phyloP scores from a whole-genome alignment of 2,888 invertebrate genomes.

The Drosophila ezoana region DNA sequence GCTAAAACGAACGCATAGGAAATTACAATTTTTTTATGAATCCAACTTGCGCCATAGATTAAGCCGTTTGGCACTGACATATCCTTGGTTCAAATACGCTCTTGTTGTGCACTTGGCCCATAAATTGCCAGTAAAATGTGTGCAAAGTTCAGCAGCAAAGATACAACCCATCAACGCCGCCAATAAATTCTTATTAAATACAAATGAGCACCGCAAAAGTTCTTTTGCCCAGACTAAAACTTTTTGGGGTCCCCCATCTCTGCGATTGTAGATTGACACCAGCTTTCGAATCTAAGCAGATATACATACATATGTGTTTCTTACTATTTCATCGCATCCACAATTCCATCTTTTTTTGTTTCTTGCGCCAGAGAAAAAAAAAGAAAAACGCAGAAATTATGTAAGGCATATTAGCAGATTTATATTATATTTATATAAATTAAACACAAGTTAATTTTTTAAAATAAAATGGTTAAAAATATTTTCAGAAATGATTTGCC shows the following conservation, averaged over 20 bases:
- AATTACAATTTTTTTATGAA: constrained; percentile 62
- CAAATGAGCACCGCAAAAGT: constrained; percentile 56
- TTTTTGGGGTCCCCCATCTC: constrained; percentile 33
- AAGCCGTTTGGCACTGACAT: constrained; percentile 30
- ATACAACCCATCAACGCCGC: constrained; percentile 17
- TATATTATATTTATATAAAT: too few relatives aligned
- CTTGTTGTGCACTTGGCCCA: constrained; percentile 47
- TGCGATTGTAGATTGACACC: constrained; percentile 30
- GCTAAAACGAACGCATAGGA: constrained; percentile 50
- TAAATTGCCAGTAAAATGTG: constrained; percentile 68
- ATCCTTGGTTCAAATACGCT: constrained; percentile 1
- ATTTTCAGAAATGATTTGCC: too few relatives aligned
- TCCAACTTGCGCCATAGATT: constrained; percentile 50
- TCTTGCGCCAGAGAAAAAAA: too few relatives aligned
- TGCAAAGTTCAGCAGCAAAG: constrained; percentile 41
- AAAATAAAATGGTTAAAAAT: too few relatives aligned
- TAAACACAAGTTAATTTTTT: too few relatives aligned
- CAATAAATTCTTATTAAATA: constrained; percentile 74
- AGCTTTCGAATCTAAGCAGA: constrained; percentile 8
- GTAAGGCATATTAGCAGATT: too few relatives aligned
- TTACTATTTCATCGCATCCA: too few relatives aligned
- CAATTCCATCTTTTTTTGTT: too few relatives aligned
- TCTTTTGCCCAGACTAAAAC: constrained; percentile 36
- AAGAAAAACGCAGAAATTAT: too few relatives aligned
- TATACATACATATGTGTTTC: not conserved